Evolutionary conservation across 1,140 invertebrate species (phyloP).

Genomic region (Macrotrachela quadricornifera): DNA sequence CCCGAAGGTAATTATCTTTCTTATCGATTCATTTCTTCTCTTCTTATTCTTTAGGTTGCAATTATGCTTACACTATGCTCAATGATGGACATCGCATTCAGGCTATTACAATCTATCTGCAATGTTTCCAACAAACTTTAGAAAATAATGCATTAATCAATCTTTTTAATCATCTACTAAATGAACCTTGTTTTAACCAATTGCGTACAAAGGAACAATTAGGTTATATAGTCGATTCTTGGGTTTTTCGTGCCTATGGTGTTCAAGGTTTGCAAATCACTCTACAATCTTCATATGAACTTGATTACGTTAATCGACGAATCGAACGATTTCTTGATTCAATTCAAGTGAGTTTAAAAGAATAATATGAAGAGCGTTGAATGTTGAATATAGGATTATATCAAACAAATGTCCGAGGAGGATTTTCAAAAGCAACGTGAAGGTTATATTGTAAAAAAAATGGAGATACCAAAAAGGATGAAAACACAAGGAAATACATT

Average conservation of each 20-base stretch:
- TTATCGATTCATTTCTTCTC: no score
- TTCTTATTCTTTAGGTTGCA: no score
- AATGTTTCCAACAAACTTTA: constrained; percentile 57
- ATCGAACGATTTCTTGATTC: constrained; percentile 72
- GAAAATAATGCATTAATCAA: constrained; percentile 59
- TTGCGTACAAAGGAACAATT: constrained; percentile 73
- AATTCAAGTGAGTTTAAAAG: no score
- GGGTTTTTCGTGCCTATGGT: constrained; percentile 53
- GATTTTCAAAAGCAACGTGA: constrained; percentile 62
- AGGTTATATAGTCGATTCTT: constrained; percentile 79
- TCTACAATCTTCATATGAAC: constrained; percentile 66
- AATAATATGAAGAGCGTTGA: no score
- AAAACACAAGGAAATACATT: constrained; percentile 42
- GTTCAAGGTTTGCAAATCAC: constrained; percentile 64
- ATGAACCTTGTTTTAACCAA: constrained; percentile 70
- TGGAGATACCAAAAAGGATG: constrained; percentile 76
- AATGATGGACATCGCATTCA: constrained; percentile 66
- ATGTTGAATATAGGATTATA: constrained; percentile 36
- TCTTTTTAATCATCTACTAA: constrained; percentile 62
- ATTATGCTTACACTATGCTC: constrained; percentile 38
- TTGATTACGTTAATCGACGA: constrained; percentile 54
- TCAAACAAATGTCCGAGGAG: constrained; percentile 51
- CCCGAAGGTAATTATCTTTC: constrained; percentile 45
- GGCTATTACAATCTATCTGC: constrained; percentile 63
- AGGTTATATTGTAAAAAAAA: constrained; percentile 48